Base-by-base conservation (phyloP, 2,888 invertebrate species). In the Schizotus pectinicornis region DNA sequence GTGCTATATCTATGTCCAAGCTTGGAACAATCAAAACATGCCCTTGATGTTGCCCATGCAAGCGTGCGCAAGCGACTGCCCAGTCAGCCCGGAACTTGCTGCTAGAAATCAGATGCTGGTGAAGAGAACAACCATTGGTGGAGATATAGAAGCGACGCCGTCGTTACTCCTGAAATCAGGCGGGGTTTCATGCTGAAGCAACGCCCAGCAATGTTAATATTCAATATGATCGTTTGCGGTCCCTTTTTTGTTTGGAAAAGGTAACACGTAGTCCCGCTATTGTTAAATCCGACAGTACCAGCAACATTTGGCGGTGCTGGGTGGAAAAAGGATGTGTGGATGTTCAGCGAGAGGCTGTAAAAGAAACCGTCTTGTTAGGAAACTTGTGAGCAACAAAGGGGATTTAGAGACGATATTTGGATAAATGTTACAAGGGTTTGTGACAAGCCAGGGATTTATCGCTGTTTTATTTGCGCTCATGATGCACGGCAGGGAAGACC, bases 41-140 rank as follows among this genome's bases (percentile, higher is more conserved):
- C 34, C 43, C 45, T 8, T 22, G 60, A 52, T 57, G 57, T 47
- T 48, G 13, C 33, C 42, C 3, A 60, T 47, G 50, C 67, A 65
- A 65, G 57, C 63, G 73, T 74, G 73, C 72, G 74, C 74, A 73
- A 69, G 70, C 68, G 67, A 76, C 76, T 76, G 73, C 65, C 69
- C 61, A 57, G 47, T 57, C 61, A 53, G 57, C 48, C 57, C 62
- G 55, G 61, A 67, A 51, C 59, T 55, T 64, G 42, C 55, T 51
- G 56, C 49, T 63, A 58, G 68, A 68, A 68, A 70, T 67, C 68
- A 60, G 63, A 68, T 63, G 62, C 63, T 56, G 12, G 22, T 46
- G 33, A 30, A 50, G 52, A 41, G 13, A 42, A 33, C 51, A 59
- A 49, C 59, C 42, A 68, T 69, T 71, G 71, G 70, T 62, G 39